Evolutionary conservation across 2,797 vertebrate species (phyloP).

Genomic region (Parambassis ranga): DNA sequence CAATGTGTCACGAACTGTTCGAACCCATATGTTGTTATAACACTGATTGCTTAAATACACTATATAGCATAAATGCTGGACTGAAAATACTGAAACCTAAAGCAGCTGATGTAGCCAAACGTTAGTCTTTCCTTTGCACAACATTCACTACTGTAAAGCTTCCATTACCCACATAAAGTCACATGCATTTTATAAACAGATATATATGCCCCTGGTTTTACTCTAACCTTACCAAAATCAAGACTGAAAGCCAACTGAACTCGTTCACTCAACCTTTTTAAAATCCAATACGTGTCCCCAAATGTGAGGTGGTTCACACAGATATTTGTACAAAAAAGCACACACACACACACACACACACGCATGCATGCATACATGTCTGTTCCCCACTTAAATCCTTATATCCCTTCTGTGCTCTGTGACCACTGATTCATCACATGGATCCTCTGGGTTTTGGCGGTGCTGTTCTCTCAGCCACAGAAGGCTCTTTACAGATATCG

Average conservation of each 20-base stretch:
- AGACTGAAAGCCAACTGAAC: background rate
- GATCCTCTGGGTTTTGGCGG: conserved; percentile 57
- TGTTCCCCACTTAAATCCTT: conserved; percentile 36
- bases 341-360: background rate
- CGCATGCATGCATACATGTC: background rate
- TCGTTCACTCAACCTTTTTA: background rate
- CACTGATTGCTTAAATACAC: no score
- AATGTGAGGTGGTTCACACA: background rate
- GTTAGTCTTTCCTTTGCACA: background rate
- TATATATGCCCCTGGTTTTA: conserved; percentile 6
- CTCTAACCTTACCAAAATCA: conserved; percentile 10
- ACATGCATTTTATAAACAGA: conserved; percentile 12
- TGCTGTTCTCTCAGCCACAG: conserved; percentile 52
- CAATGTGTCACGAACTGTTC: no score
- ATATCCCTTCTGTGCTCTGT: conserved; percentile 45
- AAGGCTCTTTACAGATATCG: conserved; percentile 70
- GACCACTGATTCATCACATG: conserved; percentile 64
- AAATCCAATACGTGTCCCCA: conserved; percentile 1
- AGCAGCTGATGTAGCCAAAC: background rate
- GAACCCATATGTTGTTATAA: no score
- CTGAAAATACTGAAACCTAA: background rate
- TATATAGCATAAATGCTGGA: background rate
- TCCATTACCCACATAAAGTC: background rate
- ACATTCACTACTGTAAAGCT: background rate
- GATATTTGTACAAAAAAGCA: background rate